Base-by-base conservation (phyloP, 2,113 vertebrate genomes). In the Uria lomvia region DNA sequence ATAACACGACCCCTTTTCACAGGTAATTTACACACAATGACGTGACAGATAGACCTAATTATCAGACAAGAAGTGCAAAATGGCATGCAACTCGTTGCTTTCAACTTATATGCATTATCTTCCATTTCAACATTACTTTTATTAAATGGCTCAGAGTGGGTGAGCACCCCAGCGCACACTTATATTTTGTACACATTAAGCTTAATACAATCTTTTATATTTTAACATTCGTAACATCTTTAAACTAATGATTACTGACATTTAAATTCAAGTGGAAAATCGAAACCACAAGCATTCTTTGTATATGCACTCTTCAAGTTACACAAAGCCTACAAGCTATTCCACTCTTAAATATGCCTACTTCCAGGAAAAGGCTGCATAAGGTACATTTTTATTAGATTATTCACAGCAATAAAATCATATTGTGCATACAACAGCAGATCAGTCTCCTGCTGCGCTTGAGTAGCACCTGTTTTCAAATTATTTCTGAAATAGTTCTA, bases 201-300 rank as follows among this genome's bases (percentile, higher is more conserved):
- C 47, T 96, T 83, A 85, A 86, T 91, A 97, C 87, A 96, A 93
- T 90, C 93, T 83, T 96, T 15, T 50, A 14, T 76, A 86, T 70
- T 96, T 92, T 95, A 65, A 95, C 95, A 95, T 96, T 97, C 74
- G 30, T 94, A 91, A 84, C 66, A 92, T 68, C 73, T 89, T 93
- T 77, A 88, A 87, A 84, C 65, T 80, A 92, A 82, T 7, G 4
- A 73, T 85, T 49, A 90, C 50, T 75, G 73, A 95, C 80, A 89
- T 73, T 81, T 92, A 94, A 68, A 88, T 77, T 77, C 90, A 94
- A 89, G 40, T 72, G n/a, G 74, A 89, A 86, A 95, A 95, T 76
- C 55, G 58, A 85, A 89, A 73, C 67, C 82, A 94, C 53, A 92
- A 92, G 50, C 85, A 80, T 80, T 79, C 87, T 73, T 91, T 79